Conservation (phyloP, 2,888 invertebrate species). For the Lysandra bellargus region DNA sequence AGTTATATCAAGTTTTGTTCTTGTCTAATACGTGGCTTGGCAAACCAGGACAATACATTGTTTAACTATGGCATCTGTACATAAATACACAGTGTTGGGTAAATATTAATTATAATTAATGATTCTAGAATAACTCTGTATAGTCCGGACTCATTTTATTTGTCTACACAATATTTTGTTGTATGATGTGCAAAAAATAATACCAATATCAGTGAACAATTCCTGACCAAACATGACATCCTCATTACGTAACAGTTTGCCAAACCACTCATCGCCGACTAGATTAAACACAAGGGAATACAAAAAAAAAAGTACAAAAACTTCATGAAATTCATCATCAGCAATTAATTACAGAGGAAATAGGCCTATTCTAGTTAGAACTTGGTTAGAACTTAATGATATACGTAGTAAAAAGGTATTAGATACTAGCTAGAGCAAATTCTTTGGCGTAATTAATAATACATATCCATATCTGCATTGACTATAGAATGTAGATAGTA, state of each 20-base stretch:
- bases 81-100: no score
- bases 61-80: no score
- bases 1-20: no score
- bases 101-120: no score
- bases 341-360: neutral
- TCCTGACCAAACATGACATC: conserved; percentile 1
- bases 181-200: neutral
- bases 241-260: conserved; percentile 22
- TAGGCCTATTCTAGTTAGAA: neutral
- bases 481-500: neutral
- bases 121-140: no score
- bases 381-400: neutral
- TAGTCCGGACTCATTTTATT: neutral
- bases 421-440: neutral
- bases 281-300: conserved; percentile 1
- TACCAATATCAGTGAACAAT: neutral
- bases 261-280: neutral
- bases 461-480: neutral
- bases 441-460: neutral
- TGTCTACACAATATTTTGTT: neutral
- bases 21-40: no score
- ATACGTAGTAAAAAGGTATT: neutral
- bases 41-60: no score
- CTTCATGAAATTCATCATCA: neutral
- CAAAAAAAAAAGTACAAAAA: neutral